Base-by-base conservation (phyloP, 2,113 vertebrate genomes). In the Rissa tridactyla region DNA sequence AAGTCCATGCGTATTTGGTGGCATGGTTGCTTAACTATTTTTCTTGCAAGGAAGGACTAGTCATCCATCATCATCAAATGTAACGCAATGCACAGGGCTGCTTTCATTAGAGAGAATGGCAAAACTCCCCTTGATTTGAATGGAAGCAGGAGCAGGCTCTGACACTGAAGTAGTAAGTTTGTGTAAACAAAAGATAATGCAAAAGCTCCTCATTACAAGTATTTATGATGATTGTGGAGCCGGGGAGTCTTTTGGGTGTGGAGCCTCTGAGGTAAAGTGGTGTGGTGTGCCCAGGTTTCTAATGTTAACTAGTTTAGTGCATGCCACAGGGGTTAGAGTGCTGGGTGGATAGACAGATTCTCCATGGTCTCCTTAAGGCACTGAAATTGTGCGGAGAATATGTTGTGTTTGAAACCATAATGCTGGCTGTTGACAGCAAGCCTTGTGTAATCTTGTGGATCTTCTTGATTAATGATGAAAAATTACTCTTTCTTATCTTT, bases 171-270 rank as follows among this genome's bases (percentile, higher is more conserved):
- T 40, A 82, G 23, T 82, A 91, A 78, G 47, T 27, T 79, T 93
- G 47, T 64, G 80, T 88, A 94, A 96, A 94, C 77, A 96, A 64
- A 92, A 94, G 65, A 57, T 82, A 82, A 4, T 75, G 80, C 7
- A 10, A 84, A 84, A 13, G 36, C 46, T 92, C 38, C 76, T 92
- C 34, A 58, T 92, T 92, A 79, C 40, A 68, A 86, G 60, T 88
- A 86, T 91, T 96, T 94, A 91, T 92, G 83, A 78, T 69, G 65
- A 44, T 15, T 86, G 22, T 79, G 86, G 91, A 95, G 82, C 65
- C 94, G 64, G 52, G 30, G 68, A 96, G 86, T 65, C 83, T 94
- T 88, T 61, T 82, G 88, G 94, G 83, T 82, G 83, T 91, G 91
- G 52, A 95, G 34, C 15, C 44, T 93, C 55, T 52, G 34, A 86